Evolutionary conservation across 2,888 invertebrate genomes (phyloP).

Genomic region (Pachliopta kotzebuea): DNA sequence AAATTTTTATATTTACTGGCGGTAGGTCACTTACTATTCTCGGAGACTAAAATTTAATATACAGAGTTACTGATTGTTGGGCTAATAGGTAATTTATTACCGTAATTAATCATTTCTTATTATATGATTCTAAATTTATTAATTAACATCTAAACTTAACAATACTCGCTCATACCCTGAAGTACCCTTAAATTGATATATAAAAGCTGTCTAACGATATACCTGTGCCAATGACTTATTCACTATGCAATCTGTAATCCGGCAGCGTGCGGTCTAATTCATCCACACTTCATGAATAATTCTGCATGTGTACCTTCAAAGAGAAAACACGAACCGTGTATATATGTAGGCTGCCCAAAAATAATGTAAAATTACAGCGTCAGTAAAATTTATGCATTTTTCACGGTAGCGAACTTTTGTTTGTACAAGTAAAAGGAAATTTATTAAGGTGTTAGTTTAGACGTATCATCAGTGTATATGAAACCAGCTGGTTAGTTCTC

Average conservation of each 20-base stretch:
- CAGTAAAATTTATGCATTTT: neutral
- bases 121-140: no score
- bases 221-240: slow-evolving; percentile 32
- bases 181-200: neutral
- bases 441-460: neutral
- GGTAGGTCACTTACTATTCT: no score
- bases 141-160: no score
- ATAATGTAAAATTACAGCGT: neutral
- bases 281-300: slow-evolving; percentile 17
- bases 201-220: slow-evolving; percentile 3
- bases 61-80: no score
- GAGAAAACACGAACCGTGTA: neutral
- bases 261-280: slow-evolving; percentile 13
- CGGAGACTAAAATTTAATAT: no score
- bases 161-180: neutral
- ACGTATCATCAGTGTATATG: neutral
- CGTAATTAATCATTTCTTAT: no score
- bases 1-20: no score
- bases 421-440: neutral
- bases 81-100: no score
- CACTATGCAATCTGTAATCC: slow-evolving; percentile 34
- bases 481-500: no score
- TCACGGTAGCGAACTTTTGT: neutral
- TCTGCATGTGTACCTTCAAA: neutral
- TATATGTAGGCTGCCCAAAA: neutral